Percentiles rank a stretch among this genome's conserved stretches.
Conservation (phyloP, 2,113 vertebrate genomes). For the Dasyprocta punctata region DNA sequence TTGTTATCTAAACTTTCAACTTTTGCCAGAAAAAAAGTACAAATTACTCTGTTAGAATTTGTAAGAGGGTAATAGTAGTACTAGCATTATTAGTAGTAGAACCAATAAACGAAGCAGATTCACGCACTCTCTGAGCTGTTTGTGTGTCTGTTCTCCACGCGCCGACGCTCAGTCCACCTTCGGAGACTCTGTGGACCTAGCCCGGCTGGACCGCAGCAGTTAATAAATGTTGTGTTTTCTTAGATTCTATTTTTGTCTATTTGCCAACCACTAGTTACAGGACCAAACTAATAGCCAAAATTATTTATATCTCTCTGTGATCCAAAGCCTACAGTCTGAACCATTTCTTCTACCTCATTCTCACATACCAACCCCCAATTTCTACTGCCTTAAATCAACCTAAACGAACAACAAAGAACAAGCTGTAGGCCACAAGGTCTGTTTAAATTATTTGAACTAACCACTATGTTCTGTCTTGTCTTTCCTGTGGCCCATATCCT, state of each 20-base stretch:
- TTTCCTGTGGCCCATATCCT: background rate
- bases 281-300: background rate
- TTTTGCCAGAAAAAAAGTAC: too few relatives aligned
- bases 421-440: background rate
- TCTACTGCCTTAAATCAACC: slow-evolving; percentile 25
- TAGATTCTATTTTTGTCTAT: background rate
- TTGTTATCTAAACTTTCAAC: too few relatives aligned
- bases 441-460: background rate
- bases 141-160: too few relatives aligned
- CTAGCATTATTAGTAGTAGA: too few relatives aligned
- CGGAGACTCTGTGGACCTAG: too few relatives aligned
- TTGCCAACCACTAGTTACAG: background rate
- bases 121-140: too few relatives aligned
- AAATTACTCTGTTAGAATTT: too few relatives aligned
- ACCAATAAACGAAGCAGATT: too few relatives aligned
- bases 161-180: too few relatives aligned
- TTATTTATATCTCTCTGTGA: background rate
- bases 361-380: background rate
- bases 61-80: too few relatives aligned
- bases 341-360: background rate
- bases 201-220: too few relatives aligned
- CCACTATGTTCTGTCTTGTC: background rate
- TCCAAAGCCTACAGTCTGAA: background rate
- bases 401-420: background rate
- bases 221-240: slow-evolving; percentile 31